These are phyloP conservation scores for Maniola hyperantus DNA, from an alignment of 2,888 invertebrate species.

Conservation along the genomic window DNA sequence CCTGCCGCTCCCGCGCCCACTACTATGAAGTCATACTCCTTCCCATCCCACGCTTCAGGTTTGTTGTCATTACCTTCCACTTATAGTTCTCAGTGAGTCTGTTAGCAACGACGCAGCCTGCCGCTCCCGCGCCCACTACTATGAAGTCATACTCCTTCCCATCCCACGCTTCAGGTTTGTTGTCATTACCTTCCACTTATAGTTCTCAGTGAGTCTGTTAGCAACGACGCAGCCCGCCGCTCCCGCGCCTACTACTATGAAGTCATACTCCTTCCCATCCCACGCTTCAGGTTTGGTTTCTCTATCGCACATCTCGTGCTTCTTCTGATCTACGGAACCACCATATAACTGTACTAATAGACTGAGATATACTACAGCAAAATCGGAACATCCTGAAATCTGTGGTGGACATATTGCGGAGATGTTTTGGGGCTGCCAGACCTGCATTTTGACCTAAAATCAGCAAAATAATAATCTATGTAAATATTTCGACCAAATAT, in stretches of 20 bases:
- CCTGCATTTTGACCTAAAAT: slow-evolving; percentile 36
- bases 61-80: too few relatives aligned
- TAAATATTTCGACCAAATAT: too few relatives aligned
- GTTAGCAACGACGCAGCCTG: too few relatives aligned
- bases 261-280: slow-evolving; percentile 53
- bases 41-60: too few relatives aligned
- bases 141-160: too few relatives aligned
- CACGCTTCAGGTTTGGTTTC: neutral
- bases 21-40: too few relatives aligned
- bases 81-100: too few relatives aligned
- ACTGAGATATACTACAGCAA: slow-evolving; percentile 57
- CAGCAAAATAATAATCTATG: too few relatives aligned
- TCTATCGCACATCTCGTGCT: slow-evolving; percentile 26
- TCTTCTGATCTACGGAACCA: slow-evolving; percentile 48
- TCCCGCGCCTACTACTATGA: slow-evolving; percentile 66
- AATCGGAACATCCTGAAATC: slow-evolving; percentile 53
- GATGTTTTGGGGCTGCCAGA: slow-evolving; percentile 48
- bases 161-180: too few relatives aligned
- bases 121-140: too few relatives aligned
- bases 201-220: slow-evolving; percentile 55
- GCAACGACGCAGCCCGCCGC: slow-evolving; percentile 64
- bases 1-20: too few relatives aligned
- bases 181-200: slow-evolving; percentile 53
- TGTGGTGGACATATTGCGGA: slow-evolving; percentile 48
- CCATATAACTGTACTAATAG: slow-evolving; percentile 56